Base-by-base conservation (phyloP, 2,113 vertebrate species). In the Oxyruncus cristatus region DNA sequence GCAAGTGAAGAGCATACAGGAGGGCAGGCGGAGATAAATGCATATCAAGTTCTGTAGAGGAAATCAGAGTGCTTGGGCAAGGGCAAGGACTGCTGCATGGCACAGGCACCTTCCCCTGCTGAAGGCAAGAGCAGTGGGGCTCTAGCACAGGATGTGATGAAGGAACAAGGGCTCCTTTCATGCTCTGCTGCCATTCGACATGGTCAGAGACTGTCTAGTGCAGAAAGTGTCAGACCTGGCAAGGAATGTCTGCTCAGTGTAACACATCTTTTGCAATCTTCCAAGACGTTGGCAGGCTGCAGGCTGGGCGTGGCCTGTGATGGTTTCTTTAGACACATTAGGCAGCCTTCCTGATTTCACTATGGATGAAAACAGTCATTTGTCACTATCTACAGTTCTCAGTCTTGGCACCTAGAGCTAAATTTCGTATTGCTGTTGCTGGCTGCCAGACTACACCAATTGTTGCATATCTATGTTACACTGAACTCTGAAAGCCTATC, bases 321-420 rank as follows among this genome's bases (percentile, higher is more conserved):
- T 89, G 55, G 61, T 91, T 93, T 86, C 68, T 88, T 93, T 55
- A 81, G 86, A 77, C 49, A 76, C 35, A 88, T 82, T 95, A 94
- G 74, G 63, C 92, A 94, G 71, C 56, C 94, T 93, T 94, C 49
- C 81, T 93, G 80, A 88, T 95, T 95, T 96, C 81, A 84, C 27
- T 88, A 11, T 0, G 11, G 81, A 72, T 89, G 78, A 88, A 92
- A 91, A 86, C 32, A 72, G 65, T 47, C 27, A 3, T 93, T 95
- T 70, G 21, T 86, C 88, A 59, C 61, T 63, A 33, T 88, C 63
- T 88, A 66, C 71, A 91, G 70, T 89, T 80, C 75, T 86, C 56
- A 62, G 32, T 85, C 91, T 89, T 87, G 82, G 81, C 78, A 80
- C 27, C 42, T 82, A 49, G 11, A 85, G 19, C n/a, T 83, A 32